Percentiles rank a stretch among this genome's conserved stretches.
Conservation (phyloP, 2,888 invertebrate species). For the Auanema freiburgensis region DNA sequence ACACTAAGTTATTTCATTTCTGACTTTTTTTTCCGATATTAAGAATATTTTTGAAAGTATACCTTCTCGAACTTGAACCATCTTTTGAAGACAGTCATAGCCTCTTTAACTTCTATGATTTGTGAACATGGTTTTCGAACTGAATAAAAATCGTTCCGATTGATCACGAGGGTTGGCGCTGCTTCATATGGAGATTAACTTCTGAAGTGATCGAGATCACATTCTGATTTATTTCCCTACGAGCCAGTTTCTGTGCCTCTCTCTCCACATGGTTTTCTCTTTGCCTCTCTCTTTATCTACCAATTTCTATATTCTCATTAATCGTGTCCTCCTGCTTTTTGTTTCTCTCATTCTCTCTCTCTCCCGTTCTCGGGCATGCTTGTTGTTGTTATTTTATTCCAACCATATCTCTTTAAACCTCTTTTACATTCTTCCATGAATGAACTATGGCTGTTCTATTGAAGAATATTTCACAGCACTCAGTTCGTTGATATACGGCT, state of each 20-base stretch:
- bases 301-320: background rate
- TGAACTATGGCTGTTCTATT: background rate
- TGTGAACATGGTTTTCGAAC: no score
- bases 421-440: background rate
- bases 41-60: no score
- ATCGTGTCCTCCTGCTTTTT: background rate
- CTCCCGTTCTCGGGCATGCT: background rate
- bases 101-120: no score
- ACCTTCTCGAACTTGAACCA: no score
- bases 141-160: no score
- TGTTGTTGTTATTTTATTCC: background rate
- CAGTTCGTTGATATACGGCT: background rate
- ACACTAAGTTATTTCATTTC: no score
- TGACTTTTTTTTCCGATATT: no score
- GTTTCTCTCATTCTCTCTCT: slow-evolving; percentile 2
- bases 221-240: no score
- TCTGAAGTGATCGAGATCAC: no score
- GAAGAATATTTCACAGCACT: background rate
- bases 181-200: no score
- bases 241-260: background rate
- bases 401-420: background rate
- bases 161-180: no score
- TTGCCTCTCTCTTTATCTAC: background rate
- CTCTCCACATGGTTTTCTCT: background rate
- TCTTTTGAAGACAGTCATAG: no score